These are phyloP conservation scores for Atta texana DNA, from an alignment of 1,140 invertebrate genomes.

Conservation along the genomic window DNA sequence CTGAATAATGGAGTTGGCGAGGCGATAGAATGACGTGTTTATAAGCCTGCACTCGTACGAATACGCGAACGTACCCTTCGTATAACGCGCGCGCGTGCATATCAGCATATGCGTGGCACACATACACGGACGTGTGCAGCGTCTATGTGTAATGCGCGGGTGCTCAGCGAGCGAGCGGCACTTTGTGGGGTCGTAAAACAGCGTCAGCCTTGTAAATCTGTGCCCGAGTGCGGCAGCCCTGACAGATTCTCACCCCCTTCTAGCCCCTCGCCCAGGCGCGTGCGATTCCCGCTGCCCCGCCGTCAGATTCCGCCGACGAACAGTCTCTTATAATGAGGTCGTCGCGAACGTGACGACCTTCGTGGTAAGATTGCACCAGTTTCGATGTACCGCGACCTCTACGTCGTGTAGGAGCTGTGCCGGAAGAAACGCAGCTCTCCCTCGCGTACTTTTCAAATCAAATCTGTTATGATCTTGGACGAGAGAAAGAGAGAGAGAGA, in stretches of 20 bases:
- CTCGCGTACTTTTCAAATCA: slow-evolving; percentile 31
- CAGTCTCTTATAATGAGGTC: slow-evolving; percentile 63
- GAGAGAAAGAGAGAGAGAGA: not conserved
- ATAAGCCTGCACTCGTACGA: slow-evolving; percentile 76
- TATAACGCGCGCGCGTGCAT: slow-evolving; percentile 63
- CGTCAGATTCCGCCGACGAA: slow-evolving; percentile 43
- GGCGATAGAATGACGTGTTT: slow-evolving; percentile 82
- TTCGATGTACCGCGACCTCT: slow-evolving; percentile 46
- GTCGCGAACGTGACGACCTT: slow-evolving; percentile 57
- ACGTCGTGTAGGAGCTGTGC: slow-evolving; percentile 2
- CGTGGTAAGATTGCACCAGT: slow-evolving; percentile 62
- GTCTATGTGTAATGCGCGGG: slow-evolving; percentile 26
- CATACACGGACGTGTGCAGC: not conserved
- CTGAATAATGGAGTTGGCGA: slow-evolving; percentile 80
- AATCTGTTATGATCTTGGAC: slow-evolving; percentile 14
- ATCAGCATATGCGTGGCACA: slow-evolving; percentile 10
- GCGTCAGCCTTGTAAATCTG: slow-evolving; percentile 84
- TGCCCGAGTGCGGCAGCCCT: slow-evolving; percentile 81
- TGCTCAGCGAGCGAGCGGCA: slow-evolving; percentile 77
- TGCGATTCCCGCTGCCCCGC: not conserved
- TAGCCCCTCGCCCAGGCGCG: slow-evolving; percentile 10
- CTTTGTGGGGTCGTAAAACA: slow-evolving; percentile 85
- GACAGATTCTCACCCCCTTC: slow-evolving; percentile 80
- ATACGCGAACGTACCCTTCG: slow-evolving; percentile 35
- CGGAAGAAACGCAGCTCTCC: slow-evolving; percentile 26